A percentile compares a stretch with the other conserved stretches of the same genome.
These are phyloP conservation scores for Camelus bactrianus DNA, from an alignment of 2,113 vertebrate genomes.

Conservation along the genomic window DNA sequence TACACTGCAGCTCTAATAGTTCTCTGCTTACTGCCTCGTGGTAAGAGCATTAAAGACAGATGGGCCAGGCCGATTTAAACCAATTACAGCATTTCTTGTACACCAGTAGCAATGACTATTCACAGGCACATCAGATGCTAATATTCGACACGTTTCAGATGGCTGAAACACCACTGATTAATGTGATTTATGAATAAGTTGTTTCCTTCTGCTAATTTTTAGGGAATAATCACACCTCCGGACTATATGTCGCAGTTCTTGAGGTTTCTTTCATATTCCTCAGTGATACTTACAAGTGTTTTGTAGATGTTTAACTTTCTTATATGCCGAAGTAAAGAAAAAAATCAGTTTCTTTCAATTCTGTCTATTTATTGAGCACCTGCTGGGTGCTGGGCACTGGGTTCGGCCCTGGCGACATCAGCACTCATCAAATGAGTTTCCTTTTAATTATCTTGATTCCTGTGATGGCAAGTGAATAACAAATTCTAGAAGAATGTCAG, in stretches of 20 bases:
- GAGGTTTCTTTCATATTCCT: constrained; percentile 48
- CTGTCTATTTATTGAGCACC: background rate
- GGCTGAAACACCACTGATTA: constrained; percentile 85
- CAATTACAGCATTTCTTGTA: constrained; percentile 92
- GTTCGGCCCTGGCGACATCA: background rate
- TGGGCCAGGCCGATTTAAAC: constrained; percentile 92
- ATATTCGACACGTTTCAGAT: constrained; percentile 86
- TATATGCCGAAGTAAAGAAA: background rate
- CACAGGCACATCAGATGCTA: constrained; percentile 88
- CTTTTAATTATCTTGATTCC: background rate
- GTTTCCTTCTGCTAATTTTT: constrained; percentile 84
- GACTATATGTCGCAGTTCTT: constrained; percentile 47
- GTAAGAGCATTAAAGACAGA: constrained; percentile 93
- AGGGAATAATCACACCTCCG: constrained; percentile 40
- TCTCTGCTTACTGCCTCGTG: constrained; percentile 89
- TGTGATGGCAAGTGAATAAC: background rate
- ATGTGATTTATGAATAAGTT: constrained; percentile 86
- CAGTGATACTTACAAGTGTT: background rate
- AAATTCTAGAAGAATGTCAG: background rate
- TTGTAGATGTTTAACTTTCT: background rate
- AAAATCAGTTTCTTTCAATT: background rate
- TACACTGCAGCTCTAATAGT: constrained; percentile 91
- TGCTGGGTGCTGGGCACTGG: background rate
- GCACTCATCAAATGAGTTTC: background rate
- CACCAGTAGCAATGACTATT: constrained; percentile 89